Conservation (phyloP, 92 coral and sea anemone species). For the Porites lobata region DNA sequence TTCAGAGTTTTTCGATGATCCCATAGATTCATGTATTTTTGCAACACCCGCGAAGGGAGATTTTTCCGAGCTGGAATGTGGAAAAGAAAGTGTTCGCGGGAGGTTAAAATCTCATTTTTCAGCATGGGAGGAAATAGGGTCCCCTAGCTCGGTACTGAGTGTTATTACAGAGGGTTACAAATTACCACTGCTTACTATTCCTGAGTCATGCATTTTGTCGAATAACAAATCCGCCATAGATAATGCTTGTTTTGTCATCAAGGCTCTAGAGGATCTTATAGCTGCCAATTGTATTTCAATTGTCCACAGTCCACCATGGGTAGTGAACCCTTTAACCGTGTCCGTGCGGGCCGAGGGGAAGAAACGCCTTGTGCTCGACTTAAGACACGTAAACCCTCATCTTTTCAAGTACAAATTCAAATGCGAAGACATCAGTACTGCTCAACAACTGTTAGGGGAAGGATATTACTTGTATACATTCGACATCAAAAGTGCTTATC, state of each 20-base stretch:
- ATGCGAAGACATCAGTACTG: conserved; percentile 26
- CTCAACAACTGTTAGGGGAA: background rate
- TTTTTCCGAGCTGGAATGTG: background rate
- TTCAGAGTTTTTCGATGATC: background rate
- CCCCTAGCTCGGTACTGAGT: conserved; percentile 38
- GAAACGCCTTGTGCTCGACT: conserved; percentile 62
- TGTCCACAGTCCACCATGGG: conserved; percentile 5
- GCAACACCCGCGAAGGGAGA: background rate
- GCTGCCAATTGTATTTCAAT: conserved; percentile 10
- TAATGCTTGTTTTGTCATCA: conserved; percentile 30
- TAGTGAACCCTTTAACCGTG: conserved; percentile 46
- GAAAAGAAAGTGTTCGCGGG: background rate
- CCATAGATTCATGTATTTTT: background rate
- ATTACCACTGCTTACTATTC: conserved; percentile 51
- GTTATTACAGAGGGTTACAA: conserved; percentile 58
- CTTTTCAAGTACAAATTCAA: conserved; percentile 31
- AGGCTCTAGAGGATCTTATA: conserved; percentile 20
- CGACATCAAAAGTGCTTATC: conserved; percentile 20
- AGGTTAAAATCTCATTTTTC: no score
- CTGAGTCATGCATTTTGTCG: conserved; percentile 35
- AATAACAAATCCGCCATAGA: conserved; percentile 60
- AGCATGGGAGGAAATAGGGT: background rate
- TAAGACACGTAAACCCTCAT: conserved; percentile 63
- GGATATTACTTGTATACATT: conserved; percentile 22
- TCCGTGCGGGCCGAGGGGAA: conserved; percentile 51